A percentile compares a stretch with the other conserved stretches of the same genome.
Evolutionary conservation across 2,888 invertebrate genomes (phyloP).

Genomic region (Drosophila barbarae): DNA sequence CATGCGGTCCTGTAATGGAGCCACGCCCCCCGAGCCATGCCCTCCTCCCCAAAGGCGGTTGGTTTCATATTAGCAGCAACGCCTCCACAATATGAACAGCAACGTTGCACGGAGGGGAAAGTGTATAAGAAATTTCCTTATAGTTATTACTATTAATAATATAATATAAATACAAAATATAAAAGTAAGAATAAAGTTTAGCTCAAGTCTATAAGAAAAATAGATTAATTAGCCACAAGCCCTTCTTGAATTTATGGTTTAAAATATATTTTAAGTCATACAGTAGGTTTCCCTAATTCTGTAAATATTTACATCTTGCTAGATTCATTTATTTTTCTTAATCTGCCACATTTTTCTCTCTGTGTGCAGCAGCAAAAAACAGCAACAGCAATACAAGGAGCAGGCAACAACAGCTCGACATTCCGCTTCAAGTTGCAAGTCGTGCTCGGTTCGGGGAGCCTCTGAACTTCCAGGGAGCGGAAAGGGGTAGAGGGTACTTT

Average conservation of each 20-base stretch:
- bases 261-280: neutral
- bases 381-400: constrained; percentile 21
- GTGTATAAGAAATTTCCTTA: accelerated
- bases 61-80: constrained; percentile 63
- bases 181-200: neutral
- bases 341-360: neutral
- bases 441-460: constrained; percentile 19
- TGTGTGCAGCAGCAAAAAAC: constrained; percentile 17
- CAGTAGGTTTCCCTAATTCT: too few relatives aligned
- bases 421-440: constrained; percentile 53
- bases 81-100: constrained; percentile 39
- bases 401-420: constrained; percentile 39
- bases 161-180: neutral
- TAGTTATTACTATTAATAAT: neutral
- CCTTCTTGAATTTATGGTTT: neutral
- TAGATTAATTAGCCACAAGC: neutral
- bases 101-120: constrained; percentile 5
- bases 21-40: constrained; percentile 12
- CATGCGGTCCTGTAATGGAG: constrained; percentile 49
- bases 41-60: neutral
- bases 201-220: too few relatives aligned
- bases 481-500: neutral
- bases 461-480: constrained; percentile 7
- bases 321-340: neutral
- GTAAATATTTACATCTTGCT: too few relatives aligned